Evolutionary conservation across 2,797 vertebrate genomes (phyloP), one percentile per base, ranked within the genome.

Genomic region (Brachymystax lenok): DNA sequence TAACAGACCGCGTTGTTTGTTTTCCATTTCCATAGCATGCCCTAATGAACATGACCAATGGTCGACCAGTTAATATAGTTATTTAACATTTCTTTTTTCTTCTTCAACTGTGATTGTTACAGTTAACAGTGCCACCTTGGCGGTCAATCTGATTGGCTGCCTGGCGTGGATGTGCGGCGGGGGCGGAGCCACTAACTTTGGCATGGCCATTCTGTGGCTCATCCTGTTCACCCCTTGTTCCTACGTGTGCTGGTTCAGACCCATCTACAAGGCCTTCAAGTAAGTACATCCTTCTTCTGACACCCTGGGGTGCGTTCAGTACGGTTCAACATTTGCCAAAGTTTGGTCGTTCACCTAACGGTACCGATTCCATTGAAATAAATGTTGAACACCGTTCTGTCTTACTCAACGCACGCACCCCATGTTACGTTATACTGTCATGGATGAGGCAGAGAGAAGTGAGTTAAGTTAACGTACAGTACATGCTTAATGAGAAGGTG

Each of bases 181-280:
- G 0, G 97, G 96, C 10, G 91, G 85, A 0, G 96, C 95, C 0
- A 89, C 91, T 83, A 99, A 98, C 88, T 98, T 99, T 4, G 97
- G 98, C 33, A 92, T 99, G 92, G 95, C 98, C 59, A 83, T 99
- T 74, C 89, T 99, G n/a, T 99, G 98, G 98, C 94, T 99, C 19
- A 74, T 99, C 76, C 94, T 98, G 73, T 99, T 99, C 91, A 97
- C 96, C 0, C 98, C 97, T 27, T 99, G 98, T 33, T 88, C 96
- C 69, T 99, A 99, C 0, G 76, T 98, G 77, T 99, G 98, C 93
- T 99, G 98, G 98, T 99, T 99, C 91, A 95, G 97, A 71, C 97
- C 98, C 0, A 96, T 92, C 30, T 99, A 99, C 92, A 99, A 99
- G 91, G 98, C 97, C 74, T 98, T 99, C 77, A 95, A 97, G 98